Evolutionary conservation across 2,888 invertebrate species (phyloP), one percentile per base, ranked within the genome.

Genomic region (Chorisops tibialis): DNA sequence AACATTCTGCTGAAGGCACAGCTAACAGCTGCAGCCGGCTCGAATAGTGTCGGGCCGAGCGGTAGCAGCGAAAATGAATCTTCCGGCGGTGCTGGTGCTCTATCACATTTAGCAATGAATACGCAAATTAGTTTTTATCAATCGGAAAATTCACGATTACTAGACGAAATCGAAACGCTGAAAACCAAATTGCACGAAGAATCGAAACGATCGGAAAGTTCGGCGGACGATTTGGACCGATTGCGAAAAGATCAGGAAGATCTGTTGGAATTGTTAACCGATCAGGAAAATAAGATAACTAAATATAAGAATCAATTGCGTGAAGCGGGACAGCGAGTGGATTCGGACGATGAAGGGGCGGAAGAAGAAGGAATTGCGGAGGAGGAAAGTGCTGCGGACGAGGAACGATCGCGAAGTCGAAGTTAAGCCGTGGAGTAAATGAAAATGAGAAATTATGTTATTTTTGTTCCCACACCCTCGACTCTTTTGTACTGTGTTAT

Each of bases 161-260:
- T 67, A 21, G 71, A 72, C 3, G 72, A 74, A 50, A 72, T 70
- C 39, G 68, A 70, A 61, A 67, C 70, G 61, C 77, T 81, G 52
- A 77, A 75, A 66, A 65, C 62, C 3, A 78, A 76, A 66, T 73
- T 78, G 50, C 73, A 74, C 58, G 70, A 67, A 4, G 63, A 63
- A n/a, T 56, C 62, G 9, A 52, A 60, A 59, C 60, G 61, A n/a
- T 71, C 72, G 3, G 71, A 71, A 45, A 66, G 63, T 3, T 71
- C 70, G 2, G 67, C 68, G 14, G 69, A 75, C 0, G 86, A 89
- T 67, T 72, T 90, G 67, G 84, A 85, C 41, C 82, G 83, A 67
- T 72, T 93, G 65, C 86, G 84, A 72, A 91, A 88, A 72, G 97
- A 98, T 72, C 96, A 97, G 75, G 97, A 98, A 69, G 96, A 97